Evolutionary conservation across 1,140 invertebrate genomes (phyloP).

Genomic region (Leptinotarsa defecta): DNA sequence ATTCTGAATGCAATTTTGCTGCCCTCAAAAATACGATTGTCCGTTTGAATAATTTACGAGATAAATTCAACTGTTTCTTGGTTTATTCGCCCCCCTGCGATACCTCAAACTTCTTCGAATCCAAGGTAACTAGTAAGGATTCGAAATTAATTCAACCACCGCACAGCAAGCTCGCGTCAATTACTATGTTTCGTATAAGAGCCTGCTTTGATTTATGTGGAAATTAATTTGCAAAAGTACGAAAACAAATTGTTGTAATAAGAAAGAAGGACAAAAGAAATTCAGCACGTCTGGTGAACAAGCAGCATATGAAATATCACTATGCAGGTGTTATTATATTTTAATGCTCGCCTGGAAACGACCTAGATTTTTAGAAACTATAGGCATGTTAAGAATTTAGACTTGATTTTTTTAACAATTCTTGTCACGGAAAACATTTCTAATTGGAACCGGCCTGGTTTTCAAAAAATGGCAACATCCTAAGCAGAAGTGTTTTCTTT

Average conservation of each 20-base stretch:
- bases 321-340: constrained; percentile 22
- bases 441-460: too few species aligned
- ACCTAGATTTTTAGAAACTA: too few species aligned
- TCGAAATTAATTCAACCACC: constrained; percentile 5
- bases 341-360: neutral
- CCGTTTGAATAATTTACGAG: too few species aligned
- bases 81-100: too few species aligned
- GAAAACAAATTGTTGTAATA: constrained; percentile 12
- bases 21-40: neutral
- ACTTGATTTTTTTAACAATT: too few species aligned
- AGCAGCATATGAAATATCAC: constrained; percentile 31
- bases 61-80: too few species aligned
- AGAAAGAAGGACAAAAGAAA: neutral
- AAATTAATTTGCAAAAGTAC: constrained; percentile 11
- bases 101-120: neutral
- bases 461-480: too few species aligned
- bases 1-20: neutral
- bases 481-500: too few species aligned
- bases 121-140: neutral
- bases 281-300: neutral
- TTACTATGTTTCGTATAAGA: neutral
- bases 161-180: neutral
- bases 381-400: too few species aligned
- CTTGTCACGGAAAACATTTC: too few species aligned
- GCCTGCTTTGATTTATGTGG: constrained; percentile 12